phyloP scores from a whole-genome alignment of 1,140 invertebrate genomes.

The Drosophila hydei region DNA sequence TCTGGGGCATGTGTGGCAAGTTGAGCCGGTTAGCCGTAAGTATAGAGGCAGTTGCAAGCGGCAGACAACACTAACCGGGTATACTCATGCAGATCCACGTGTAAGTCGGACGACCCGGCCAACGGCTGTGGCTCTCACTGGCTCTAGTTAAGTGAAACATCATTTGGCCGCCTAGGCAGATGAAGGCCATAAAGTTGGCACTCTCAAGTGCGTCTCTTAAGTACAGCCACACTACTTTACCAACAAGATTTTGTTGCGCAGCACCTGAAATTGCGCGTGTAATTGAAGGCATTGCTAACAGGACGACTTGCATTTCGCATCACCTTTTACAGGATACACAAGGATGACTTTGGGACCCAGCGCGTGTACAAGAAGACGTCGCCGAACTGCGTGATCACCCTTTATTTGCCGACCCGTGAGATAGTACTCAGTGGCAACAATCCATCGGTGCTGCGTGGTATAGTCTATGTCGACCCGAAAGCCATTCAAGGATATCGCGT shows the following conservation, averaged over 20 bases:
- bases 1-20: too few relatives aligned
- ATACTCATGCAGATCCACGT: too few relatives aligned
- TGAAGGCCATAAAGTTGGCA: too few relatives aligned
- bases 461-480: slow-evolving; percentile 90
- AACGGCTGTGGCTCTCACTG: too few relatives aligned
- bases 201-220: not conserved
- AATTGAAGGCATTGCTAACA: not conserved
- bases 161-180: too few relatives aligned
- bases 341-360: slow-evolving; percentile 79
- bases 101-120: too few relatives aligned
- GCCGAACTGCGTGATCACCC: slow-evolving; percentile 91
- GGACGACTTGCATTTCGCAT: not conserved
- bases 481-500: slow-evolving; percentile 87
- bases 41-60: too few relatives aligned
- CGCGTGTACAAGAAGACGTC: slow-evolving; percentile 87
- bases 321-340: slow-evolving; percentile 33
- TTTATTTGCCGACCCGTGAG: slow-evolving; percentile 92
- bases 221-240: not conserved
- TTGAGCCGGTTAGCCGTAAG: too few relatives aligned
- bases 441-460: slow-evolving; percentile 91
- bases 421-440: slow-evolving; percentile 89
- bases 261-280: not conserved
- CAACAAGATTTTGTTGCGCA: not conserved
- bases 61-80: too few relatives aligned
- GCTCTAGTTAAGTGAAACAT: too few relatives aligned